A percentile compares a stretch with the other conserved stretches of the same genome.
These are phyloP conservation scores for Homarus americanus DNA, from an alignment of 1,140 invertebrate genomes.

Conservation along the genomic window DNA sequence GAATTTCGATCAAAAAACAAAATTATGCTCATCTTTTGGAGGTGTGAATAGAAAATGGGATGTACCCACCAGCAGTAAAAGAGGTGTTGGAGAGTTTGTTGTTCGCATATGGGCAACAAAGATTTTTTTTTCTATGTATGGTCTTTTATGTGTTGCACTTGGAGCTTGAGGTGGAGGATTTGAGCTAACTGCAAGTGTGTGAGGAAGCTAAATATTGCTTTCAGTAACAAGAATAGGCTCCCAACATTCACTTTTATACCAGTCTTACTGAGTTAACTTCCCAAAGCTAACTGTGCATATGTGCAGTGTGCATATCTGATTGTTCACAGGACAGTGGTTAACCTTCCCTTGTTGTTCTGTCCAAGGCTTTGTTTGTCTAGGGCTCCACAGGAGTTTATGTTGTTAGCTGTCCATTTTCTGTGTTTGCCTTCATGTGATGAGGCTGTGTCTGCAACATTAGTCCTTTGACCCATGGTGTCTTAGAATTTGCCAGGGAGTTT, in stretches of 20 bases:
- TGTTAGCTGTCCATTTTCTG: constrained; percentile 72
- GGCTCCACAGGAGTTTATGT: constrained; percentile 68
- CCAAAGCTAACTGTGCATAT: constrained; percentile 43
- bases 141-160: constrained; percentile 45
- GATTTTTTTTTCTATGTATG: constrained; percentile 33
- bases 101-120: constrained; percentile 10
- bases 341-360: constrained; percentile 68
- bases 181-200: constrained; percentile 51
- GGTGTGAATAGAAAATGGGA: constrained; percentile 17
- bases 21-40: constrained; percentile 29
- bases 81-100: constrained; percentile 25
- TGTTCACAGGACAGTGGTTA: constrained; percentile 61
- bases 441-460: constrained; percentile 73
- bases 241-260: constrained; percentile 51
- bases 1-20: constrained; percentile 30
- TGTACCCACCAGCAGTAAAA: constrained; percentile 33
- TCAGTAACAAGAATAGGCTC: constrained; percentile 51
- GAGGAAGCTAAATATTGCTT: constrained; percentile 45
- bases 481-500: constrained; percentile 73
- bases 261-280: constrained; percentile 57
- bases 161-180: constrained; percentile 51
- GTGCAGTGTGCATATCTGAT: constrained; percentile 61
- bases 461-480: constrained; percentile 72
- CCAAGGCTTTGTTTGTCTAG: constrained; percentile 71
- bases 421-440: constrained; percentile 73